phyloP scores from a whole-genome alignment of 2,797 vertebrate species.

The Rhadinocentrus ornatus region DNA sequence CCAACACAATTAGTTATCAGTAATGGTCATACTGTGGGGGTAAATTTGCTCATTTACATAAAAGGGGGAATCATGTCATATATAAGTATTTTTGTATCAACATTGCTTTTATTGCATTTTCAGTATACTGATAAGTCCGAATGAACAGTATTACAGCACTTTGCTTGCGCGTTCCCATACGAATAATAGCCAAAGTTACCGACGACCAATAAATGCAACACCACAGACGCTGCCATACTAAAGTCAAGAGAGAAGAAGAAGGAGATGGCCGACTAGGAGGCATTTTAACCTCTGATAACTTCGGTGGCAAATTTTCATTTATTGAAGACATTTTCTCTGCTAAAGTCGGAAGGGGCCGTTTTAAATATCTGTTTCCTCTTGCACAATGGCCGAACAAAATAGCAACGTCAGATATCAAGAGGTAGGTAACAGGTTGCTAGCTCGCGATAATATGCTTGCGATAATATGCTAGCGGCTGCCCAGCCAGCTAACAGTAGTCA shows the following conservation, averaged over 20 bases:
- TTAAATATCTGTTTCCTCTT: constrained; percentile 18
- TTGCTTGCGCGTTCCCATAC: not conserved
- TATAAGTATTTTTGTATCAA: not conserved
- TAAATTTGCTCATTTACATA: not conserved
- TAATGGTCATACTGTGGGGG: not conserved
- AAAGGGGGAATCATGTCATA: not conserved
- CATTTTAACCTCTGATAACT: constrained; percentile 4
- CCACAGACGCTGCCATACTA: not conserved
- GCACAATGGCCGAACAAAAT: constrained; percentile 78
- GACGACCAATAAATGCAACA: constrained; percentile 42
- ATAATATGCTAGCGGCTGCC: constrained; percentile 31
- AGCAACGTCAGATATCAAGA: constrained; percentile 80
- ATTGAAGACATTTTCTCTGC: not conserved
- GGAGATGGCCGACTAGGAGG: constrained; percentile 74
- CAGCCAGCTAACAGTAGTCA: constrained; percentile 17
- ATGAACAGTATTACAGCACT: not conserved
- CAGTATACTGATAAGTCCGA: not conserved
- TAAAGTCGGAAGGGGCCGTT: constrained; percentile 29
- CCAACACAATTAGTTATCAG: not conserved
- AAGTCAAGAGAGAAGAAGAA: constrained; percentile 40
- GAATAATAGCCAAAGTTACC: accelerated
- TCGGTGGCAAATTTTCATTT: constrained; percentile 13
- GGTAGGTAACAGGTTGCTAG: constrained; percentile 59
- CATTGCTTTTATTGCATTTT: not conserved
- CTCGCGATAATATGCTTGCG: constrained; percentile 23